Conservation (phyloP, 2,113 vertebrate species). For the Caracal caracal region DNA sequence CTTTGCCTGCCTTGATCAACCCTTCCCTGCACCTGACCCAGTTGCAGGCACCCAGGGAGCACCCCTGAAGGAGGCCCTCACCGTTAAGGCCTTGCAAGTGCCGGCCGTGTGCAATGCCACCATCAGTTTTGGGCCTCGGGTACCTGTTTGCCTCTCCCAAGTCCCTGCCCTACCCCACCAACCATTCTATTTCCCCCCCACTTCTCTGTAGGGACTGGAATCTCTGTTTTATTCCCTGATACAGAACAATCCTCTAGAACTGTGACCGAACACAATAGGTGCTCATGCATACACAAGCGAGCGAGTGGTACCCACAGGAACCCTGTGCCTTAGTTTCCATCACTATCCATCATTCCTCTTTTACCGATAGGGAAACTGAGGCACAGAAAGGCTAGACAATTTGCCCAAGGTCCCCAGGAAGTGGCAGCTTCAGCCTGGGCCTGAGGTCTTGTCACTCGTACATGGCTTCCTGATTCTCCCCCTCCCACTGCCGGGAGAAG, state of each 20-base stretch:
- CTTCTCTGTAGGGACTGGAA: background rate
- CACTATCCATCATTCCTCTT: background rate
- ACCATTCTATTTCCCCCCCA: too few relatives aligned
- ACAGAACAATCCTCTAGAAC: background rate
- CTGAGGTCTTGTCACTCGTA: background rate
- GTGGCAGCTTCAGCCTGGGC: background rate
- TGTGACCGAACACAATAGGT: background rate
- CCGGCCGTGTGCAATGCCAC: accelerated
- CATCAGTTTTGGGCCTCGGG: too few relatives aligned
- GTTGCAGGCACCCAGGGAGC: background rate
- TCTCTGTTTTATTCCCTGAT: background rate
- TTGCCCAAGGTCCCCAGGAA: background rate
- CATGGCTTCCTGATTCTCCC: background rate
- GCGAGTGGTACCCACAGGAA: background rate
- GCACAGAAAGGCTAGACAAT: background rate
- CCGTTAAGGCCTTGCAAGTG: too few relatives aligned
- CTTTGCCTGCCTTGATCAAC: background rate
- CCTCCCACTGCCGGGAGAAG: background rate
- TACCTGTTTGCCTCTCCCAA: background rate
- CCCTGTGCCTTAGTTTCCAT: background rate
- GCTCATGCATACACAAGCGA: too few relatives aligned
- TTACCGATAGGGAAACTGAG: background rate
- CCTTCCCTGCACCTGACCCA: background rate
- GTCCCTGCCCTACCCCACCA: accelerated
- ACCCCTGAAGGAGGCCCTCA: background rate